A percentile compares a stretch with the other conserved stretches of the same genome.
These are phyloP conservation scores for Orchesellides sinensis DNA, from an alignment of 2,888 invertebrate species.

Conservation along the genomic window DNA sequence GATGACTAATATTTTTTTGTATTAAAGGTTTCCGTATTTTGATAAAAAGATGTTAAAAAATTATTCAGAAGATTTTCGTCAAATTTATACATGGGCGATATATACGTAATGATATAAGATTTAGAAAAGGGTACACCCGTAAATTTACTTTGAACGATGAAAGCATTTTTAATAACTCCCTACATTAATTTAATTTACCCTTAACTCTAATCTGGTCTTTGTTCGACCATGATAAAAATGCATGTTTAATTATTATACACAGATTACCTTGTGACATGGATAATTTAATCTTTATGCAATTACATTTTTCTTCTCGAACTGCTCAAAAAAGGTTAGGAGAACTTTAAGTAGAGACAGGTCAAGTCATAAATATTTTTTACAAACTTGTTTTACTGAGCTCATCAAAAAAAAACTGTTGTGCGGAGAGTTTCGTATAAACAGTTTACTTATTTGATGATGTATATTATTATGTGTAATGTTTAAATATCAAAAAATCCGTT, in stretches of 20 bases:
- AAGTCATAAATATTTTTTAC: background rate
- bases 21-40: background rate
- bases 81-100: background rate
- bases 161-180: background rate
- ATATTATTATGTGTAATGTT: background rate
- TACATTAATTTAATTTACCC: background rate
- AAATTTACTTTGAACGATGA: background rate
- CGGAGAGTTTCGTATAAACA: background rate
- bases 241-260: background rate
- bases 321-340: background rate
- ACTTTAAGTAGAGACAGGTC: background rate
- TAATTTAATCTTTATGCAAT: background rate
- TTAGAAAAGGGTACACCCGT: background rate
- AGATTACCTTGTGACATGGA: background rate
- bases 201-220: background rate
- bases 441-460: background rate
- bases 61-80: background rate
- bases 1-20: background rate
- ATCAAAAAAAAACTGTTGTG: conserved; percentile 14
- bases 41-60: background rate
- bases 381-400: background rate
- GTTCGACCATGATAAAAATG: background rate
- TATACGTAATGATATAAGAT: background rate
- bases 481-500: conserved; percentile 18
- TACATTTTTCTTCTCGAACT: no score